Conservation (phyloP, 1,140 invertebrate genomes). For the Papilio helenus region DNA sequence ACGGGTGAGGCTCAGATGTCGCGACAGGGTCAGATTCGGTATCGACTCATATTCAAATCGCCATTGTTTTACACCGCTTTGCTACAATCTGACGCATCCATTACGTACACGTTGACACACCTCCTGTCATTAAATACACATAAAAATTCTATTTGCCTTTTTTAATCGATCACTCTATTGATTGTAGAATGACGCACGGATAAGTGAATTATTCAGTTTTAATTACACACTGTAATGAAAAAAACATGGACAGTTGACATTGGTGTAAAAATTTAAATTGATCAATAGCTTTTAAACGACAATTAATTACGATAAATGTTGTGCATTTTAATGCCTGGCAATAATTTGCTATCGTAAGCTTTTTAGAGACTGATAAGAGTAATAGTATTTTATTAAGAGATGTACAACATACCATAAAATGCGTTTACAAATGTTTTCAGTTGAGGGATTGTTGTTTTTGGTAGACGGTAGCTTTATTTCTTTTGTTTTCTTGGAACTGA, state of each 20-base stretch:
- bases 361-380: neutral
- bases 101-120: constrained; percentile 23
- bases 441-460: no score
- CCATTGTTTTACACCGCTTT: neutral
- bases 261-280: neutral
- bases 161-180: constrained; percentile 19
- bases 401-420: no score
- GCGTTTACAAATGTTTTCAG: no score
- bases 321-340: neutral
- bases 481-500: no score
- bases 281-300: constrained; percentile 2
- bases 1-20: constrained; percentile 4
- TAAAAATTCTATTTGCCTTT: constrained; percentile 25
- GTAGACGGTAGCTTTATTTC: no score
- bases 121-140: constrained; percentile 20
- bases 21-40: constrained; percentile 13
- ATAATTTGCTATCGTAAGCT: neutral
- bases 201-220: constrained; percentile 23
- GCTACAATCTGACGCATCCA: neutral
- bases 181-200: constrained; percentile 31
- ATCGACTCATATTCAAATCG: constrained; percentile 18
- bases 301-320: constrained; percentile 8
- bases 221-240: neutral
- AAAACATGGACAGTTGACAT: constrained; percentile 19
- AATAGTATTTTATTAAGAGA: no score